A percentile compares a stretch with the other conserved stretches of the same genome.
Conservation (phyloP, 2,888 invertebrate genomes). For the Poecilobothrus nobilitatus region DNA sequence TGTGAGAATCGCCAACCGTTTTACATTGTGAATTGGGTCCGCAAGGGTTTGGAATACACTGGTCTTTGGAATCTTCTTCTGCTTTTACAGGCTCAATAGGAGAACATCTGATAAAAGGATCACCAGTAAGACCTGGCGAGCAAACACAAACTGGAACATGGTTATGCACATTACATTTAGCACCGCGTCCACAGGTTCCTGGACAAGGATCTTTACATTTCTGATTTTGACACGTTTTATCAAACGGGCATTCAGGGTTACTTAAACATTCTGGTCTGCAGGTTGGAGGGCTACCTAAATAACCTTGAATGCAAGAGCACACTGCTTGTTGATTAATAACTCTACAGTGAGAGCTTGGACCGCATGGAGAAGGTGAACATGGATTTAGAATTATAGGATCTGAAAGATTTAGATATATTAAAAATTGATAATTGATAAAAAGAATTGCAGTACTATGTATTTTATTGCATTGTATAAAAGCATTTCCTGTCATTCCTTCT, state of each 20-base stretch:
- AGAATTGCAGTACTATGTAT: conserved; percentile 26
- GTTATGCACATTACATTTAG: conserved; percentile 50
- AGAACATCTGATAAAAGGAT: conserved; percentile 47
- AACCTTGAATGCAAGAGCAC: conserved; percentile 62
- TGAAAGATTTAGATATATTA: conserved; percentile 20
- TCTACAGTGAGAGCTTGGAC: conserved; percentile 68
- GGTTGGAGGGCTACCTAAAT: conserved; percentile 65
- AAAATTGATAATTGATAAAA: no score
- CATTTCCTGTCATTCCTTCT: conserved; percentile 56
- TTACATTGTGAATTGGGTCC: conserved; percentile 66
- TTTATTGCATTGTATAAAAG: conserved; percentile 49
- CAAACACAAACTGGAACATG: conserved; percentile 55
- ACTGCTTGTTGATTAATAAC: conserved; percentile 63
- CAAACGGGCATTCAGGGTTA: conserved; percentile 51
- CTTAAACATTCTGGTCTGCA: conserved; percentile 60
- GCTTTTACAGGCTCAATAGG: conserved; percentile 30
- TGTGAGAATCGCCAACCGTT: conserved; percentile 53
- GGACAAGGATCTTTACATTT: conserved; percentile 55
- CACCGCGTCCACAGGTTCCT: conserved; percentile 55
- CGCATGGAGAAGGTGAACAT: conserved; percentile 66
- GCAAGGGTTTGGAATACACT: conserved; percentile 66
- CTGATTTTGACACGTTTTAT: conserved; percentile 53
- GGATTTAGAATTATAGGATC: conserved; percentile 48
- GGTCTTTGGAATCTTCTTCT: conserved; percentile 33
- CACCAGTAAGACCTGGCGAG: conserved; percentile 55